Conservation (phyloP, 2,888 invertebrate genomes). For the Rhagophthalmus giganteus region DNA sequence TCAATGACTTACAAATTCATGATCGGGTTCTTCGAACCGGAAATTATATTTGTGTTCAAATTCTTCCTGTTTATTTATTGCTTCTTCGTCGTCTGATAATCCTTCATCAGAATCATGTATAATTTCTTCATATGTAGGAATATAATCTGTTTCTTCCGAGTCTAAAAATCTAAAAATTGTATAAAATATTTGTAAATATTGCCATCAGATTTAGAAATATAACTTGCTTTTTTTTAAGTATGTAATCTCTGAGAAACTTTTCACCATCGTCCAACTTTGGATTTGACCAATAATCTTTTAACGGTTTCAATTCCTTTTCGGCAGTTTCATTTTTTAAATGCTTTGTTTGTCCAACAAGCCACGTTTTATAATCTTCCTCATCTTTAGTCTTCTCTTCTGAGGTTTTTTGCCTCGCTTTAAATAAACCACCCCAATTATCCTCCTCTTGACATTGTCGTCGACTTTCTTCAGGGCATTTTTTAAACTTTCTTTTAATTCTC, state of each 20-base stretch:
- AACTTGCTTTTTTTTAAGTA: constrained; percentile 76
- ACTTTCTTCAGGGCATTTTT: constrained; percentile 56
- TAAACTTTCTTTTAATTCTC: constrained; percentile 66
- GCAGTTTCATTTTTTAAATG: constrained; percentile 62
- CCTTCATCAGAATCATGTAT: constrained; percentile 62
- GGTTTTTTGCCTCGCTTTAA: constrained; percentile 61
- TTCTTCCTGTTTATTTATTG: constrained; percentile 79
- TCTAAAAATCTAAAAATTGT: constrained; percentile 55
- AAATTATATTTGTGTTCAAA: constrained; percentile 97
- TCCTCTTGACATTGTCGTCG: no score
- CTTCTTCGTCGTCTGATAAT: constrained; percentile 77
- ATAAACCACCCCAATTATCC: constrained; percentile 62
- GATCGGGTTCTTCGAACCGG: constrained; percentile 94
- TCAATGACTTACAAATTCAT: constrained; percentile 71
- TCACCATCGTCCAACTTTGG: constrained; percentile 82
- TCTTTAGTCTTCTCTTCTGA: constrained; percentile 58
- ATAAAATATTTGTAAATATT: constrained; percentile 4
- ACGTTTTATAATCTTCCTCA: constrained; percentile 71
- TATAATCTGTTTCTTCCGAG: constrained; percentile 56
- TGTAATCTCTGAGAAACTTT: constrained; percentile 88
- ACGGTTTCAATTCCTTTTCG: constrained; percentile 68
- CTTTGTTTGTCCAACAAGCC: constrained; percentile 75
- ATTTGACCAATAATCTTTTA: constrained; percentile 84
- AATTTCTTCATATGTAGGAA: constrained; percentile 69
- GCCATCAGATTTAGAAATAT: neutral